These are phyloP conservation scores for Pachycephala philippinensis DNA, from an alignment of 2,113 vertebrate species.

Conservation along the genomic window DNA sequence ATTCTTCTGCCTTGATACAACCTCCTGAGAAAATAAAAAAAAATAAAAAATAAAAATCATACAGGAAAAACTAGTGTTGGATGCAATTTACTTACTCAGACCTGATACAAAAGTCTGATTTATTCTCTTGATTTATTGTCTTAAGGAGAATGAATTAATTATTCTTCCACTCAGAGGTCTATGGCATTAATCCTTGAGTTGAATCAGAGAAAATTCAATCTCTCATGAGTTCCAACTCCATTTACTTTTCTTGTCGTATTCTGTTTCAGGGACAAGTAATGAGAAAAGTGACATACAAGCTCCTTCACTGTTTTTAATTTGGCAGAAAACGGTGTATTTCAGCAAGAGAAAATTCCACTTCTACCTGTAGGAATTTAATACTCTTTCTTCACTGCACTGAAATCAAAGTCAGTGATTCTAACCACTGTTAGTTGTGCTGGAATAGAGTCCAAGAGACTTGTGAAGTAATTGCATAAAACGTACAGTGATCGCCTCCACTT, in stretches of 20 bases:
- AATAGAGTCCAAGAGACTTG: not conserved
- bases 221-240: not conserved
- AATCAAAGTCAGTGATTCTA: not conserved
- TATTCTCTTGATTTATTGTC: not conserved
- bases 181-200: not conserved
- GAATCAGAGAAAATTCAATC: not conserved
- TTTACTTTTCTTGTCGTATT: not conserved
- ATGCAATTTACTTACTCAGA: not conserved
- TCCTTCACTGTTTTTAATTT: slow-evolving; percentile 11
- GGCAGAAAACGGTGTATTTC: not conserved
- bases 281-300: not conserved
- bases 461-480: not conserved
- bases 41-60: not conserved
- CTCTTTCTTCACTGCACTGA: not conserved
- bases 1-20: not conserved
- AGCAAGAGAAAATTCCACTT: not conserved
- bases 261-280: not conserved
- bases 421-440: not conserved
- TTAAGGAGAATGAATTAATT: not conserved
- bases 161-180: not conserved
- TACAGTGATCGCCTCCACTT: not conserved
- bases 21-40: not conserved
- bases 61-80: not conserved
- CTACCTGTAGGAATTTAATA: not conserved
- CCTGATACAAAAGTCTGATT: not conserved